These are phyloP conservation scores for Hippocampus mohnikei DNA, from an alignment of 2,113 vertebrate genomes.

Conservation along the genomic window DNA sequence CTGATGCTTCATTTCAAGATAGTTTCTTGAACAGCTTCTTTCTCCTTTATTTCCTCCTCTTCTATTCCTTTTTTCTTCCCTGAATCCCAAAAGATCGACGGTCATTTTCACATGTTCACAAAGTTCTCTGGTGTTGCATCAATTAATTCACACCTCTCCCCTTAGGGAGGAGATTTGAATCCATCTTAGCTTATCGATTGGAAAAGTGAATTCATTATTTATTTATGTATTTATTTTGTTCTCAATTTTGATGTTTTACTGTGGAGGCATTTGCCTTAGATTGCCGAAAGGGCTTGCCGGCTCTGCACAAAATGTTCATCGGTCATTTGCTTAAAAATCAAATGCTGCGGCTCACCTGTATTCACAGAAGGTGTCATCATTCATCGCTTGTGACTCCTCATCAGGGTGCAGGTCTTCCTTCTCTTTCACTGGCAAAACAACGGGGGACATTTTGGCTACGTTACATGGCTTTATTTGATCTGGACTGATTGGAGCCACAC, in stretches of 20 bases:
- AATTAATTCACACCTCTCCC: background rate
- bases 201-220: background rate
- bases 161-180: background rate
- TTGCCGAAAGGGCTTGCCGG: background rate
- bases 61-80: background rate
- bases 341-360: slow-evolving; percentile 80
- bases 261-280: background rate
- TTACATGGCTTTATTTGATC: slow-evolving; percentile 4
- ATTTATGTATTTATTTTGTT: background rate
- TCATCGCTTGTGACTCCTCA: slow-evolving; percentile 78
- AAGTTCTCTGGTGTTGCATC: background rate
- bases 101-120: background rate
- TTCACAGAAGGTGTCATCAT: slow-evolving; percentile 87
- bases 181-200: background rate
- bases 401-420: slow-evolving; percentile 87
- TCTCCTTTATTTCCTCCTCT: background rate
- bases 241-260: background rate
- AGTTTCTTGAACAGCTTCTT: background rate
- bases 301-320: background rate
- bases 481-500: background rate
- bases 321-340: slow-evolving; percentile 17
- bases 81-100: background rate
- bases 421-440: slow-evolving; percentile 82
- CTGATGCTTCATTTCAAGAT: background rate
- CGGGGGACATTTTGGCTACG: slow-evolving; percentile 19